Base-by-base conservation (phyloP, 2,888 invertebrate species). In the Mimachlamys varia region DNA sequence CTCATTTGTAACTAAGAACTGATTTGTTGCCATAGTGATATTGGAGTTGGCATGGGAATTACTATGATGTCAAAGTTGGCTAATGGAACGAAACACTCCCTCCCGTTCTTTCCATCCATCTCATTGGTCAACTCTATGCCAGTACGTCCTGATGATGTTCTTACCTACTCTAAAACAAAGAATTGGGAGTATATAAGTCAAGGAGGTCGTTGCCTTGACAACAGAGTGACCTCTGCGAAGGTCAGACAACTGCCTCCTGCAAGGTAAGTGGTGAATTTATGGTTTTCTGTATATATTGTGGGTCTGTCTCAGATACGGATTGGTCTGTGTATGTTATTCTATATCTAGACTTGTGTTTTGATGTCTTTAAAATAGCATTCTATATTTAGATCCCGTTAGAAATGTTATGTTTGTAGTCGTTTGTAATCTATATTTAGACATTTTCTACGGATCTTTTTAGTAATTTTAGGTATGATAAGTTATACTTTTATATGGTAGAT, bases 71-170 rank as follows among this genome's bases (percentile, higher is more conserved):
- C 76, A 0, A 76, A 76, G 27, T 33, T 13, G 10, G 76, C 27
- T 33, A 76, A 76, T 33, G 76, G 76, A 33, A 76, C 76, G 27
- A 76, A 91, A 88, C 93, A 93, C 58, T 89, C 92, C 33, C 91
- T 92, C n/a, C 94, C 95, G 7, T 94, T 96, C 91, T 95, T 96
- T 90, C 96, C 96, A 22, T 95, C 95, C 13, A 95, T 96, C 87
- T 96, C 96, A 50, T 93, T 96, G 88, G 96, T 96, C 55, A 96
- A 95, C 89, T 96, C 96, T 12, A 95, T 96, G 94, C 96, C 96
- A 10, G 95, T 96, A 10, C 92, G 94, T 55, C 95, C 96, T 10
- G 96, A 96, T 88, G 95, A 96, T 89, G 94, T 95, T 15, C 89
- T 95, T 33, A 94, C 95, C 38, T 95, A 95, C 62, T 94, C 95